Evolutionary conservation across 2,797 vertebrate species (phyloP).

Genomic region (Danio tinwini): DNA sequence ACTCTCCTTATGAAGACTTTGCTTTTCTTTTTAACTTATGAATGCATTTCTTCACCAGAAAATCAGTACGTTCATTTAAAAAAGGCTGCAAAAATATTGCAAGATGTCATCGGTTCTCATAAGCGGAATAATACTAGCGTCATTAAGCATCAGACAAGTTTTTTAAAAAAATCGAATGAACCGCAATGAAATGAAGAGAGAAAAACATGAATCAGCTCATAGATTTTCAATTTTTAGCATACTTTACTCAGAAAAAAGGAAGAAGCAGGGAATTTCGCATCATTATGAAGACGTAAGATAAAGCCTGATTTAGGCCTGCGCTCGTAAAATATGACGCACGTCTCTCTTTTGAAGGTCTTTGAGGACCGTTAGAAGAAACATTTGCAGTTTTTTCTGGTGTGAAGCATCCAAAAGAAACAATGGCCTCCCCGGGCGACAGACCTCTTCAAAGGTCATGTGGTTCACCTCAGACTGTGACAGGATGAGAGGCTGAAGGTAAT

Average conservation of each 20-base stretch:
- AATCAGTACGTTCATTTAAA: too few relatives aligned
- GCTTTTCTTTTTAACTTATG: too few relatives aligned
- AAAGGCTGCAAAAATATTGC: too few relatives aligned
- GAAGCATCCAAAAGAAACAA: conserved; percentile 61
- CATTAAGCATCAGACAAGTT: too few relatives aligned
- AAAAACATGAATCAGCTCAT: too few relatives aligned
- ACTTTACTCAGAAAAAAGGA: neutral
- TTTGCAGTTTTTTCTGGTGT: conserved; percentile 59
- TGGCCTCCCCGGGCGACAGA: conserved; percentile 56
- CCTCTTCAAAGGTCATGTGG: conserved; percentile 54
- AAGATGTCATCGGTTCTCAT: too few relatives aligned
- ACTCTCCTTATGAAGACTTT: too few relatives aligned
- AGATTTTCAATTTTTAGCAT: neutral
- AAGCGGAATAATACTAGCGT: too few relatives aligned
- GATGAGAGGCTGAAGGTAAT: conserved; percentile 48
- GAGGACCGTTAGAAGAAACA: conserved; percentile 56
- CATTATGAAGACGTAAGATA: conserved; percentile 18
- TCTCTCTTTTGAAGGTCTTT: conserved; percentile 39
- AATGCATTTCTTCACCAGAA: too few relatives aligned
- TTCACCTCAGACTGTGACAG: conserved; percentile 44
- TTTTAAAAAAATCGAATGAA: too few relatives aligned
- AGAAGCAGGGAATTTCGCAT: conserved; percentile 25
- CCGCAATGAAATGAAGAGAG: too few relatives aligned
- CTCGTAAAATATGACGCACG: conserved; percentile 66
- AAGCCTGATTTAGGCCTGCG: neutral